These are phyloP conservation scores for Cheilosia urbana DNA, from an alignment of 2,888 invertebrate genomes.

Conservation along the genomic window DNA sequence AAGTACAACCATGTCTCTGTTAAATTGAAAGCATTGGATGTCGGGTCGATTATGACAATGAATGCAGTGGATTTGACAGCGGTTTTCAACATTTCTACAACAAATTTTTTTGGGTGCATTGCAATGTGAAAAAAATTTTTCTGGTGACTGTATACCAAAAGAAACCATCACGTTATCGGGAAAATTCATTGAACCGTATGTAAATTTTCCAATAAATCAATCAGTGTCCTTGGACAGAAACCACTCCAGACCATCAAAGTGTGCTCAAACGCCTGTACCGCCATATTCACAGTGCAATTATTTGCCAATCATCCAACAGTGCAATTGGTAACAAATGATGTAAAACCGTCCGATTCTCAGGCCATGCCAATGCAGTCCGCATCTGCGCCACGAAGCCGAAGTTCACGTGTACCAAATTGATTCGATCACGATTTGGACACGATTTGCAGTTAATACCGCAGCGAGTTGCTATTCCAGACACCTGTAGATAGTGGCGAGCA, in stretches of 20 bases:
- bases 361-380: slow-evolving; percentile 4
- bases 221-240: background rate
- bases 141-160: too few species aligned
- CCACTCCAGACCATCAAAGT: background rate
- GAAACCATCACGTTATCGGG: background rate
- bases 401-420: slow-evolving; percentile 62
- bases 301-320: slow-evolving; percentile 31
- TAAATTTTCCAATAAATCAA: slow-evolving; percentile 6
- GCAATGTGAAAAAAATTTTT: too few species aligned
- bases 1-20: too few species aligned
- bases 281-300: slow-evolving; percentile 16
- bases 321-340: slow-evolving; percentile 49
- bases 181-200: background rate
- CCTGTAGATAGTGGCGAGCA: slow-evolving; percentile 60
- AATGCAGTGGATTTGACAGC: too few species aligned
- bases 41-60: too few species aligned
- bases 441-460: slow-evolving; percentile 47
- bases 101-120: too few species aligned
- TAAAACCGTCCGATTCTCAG: background rate
- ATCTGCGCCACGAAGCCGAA: slow-evolving; percentile 38
- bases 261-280: background rate
- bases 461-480: slow-evolving; percentile 61
- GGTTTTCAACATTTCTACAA: too few species aligned
- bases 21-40: too few species aligned
- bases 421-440: slow-evolving; percentile 69